Base-by-base conservation (phyloP, 2,113 vertebrate species). In the Rissa tridactyla region DNA sequence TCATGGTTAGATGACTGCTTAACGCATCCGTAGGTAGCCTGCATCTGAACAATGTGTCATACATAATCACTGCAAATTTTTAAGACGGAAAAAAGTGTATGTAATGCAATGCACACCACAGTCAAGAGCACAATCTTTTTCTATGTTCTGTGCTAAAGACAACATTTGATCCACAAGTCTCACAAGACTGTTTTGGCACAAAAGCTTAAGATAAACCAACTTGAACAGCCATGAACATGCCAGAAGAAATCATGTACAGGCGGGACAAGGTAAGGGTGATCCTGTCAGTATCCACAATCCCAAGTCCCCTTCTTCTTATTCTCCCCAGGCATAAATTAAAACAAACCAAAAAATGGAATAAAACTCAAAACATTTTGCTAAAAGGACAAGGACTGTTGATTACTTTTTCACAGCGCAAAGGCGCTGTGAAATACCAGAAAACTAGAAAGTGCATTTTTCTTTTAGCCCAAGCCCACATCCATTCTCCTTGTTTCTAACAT, bases 401-500 rank as follows among this genome's bases (percentile, higher is more conserved):
- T 27, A 26, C 9, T 47, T 73, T n/a, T 84, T 51, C 21, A 38
- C 38, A 38, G 38, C 58, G 34, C 23, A 84, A 86, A 75, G 14
- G 16, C 19, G 69, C 2, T 2, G 15, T 36, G 42, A 47, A 52
- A 65, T 34, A 82, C 10, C 38, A 90, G 71, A 61, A 92, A 79
- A 75, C 3, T 12, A 54, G 38, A 34, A 51, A 85, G 60, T 0
- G 1, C 4, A 0, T 7, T 7, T 85, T 58, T 76, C 32, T 15
- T 49, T 44, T 23, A 46, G 44, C 9, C 20, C 19, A 61, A 13
- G 19, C 9, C 85, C 25, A 71, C 18, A 73, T 38, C 49, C 26
- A 36, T 88, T 84, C 40, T 55, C 70, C 36, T 90, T 22, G 66
- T 62, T 97, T 84, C 71, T 76, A 97, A 86, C 25, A 78, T 62